Base-by-base conservation (phyloP, 2,888 invertebrate genomes). In the Thyatira batis region DNA sequence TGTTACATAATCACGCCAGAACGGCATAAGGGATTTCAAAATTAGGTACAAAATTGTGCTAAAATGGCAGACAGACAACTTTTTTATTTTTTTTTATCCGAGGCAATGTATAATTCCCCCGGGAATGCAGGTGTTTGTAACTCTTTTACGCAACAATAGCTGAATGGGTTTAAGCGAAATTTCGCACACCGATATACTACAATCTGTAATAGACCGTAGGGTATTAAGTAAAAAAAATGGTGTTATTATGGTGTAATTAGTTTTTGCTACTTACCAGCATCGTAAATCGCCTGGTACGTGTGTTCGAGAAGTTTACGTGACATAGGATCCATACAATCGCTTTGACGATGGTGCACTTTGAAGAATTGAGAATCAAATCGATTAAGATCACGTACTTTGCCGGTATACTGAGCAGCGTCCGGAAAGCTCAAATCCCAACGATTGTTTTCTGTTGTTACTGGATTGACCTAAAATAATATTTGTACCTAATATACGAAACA, bases 351-450 rank as follows among this genome's bases (percentile, higher is more conserved):
- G 71, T 94, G 93, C 2, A 95, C 92, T 10, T 94, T 94, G 69
- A 95, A 95, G 73, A 94, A 95, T 11, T 93, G 92, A 0, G 94
- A 93, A 73, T 95, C 95, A 65, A 96, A 96, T 57, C 93, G 93
- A 5, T 87, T 82, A 3, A 95, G 78, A 3, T 92, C 87, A 3
- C 92, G 88, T 0, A 95, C 73, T 71, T 94, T 94, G n/a, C 96
- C 96, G 1, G 93, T 87, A 50, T 94, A 87, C 43, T 92, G 87
- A 0, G 95, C 94, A 17, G 95, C 70, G 50, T 86, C 87, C 0
- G 87, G 85, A 49, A 85, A 83, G 2, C 61, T 65, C 55, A 66
- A 74, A 1, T 63, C 45, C 80, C 83, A 86, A 4, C 82, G 78
- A 46, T 93, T 81, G 52, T 92, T 89, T 62, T 94, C 93, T 13